Base-by-base conservation (phyloP, 1,140 invertebrate genomes). In the Steinernema feltiae region DNA sequence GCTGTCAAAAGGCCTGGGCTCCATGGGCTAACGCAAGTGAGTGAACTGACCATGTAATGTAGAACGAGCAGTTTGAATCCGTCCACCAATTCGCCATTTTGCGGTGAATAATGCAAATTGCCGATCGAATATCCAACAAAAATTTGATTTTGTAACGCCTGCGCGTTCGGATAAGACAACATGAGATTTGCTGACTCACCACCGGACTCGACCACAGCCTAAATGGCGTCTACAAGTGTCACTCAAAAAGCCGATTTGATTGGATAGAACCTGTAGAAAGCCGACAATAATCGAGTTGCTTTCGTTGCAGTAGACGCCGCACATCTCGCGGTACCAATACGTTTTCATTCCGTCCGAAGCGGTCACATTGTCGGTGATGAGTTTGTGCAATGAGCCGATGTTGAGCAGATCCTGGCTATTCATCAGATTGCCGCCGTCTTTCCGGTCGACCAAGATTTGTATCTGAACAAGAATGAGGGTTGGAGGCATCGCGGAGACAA, bases 261-360 rank as follows among this genome's bases (percentile, higher is more conserved):
- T 70, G 35, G n/a, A 78, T 18, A 35, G 69, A 17, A 84, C 82
- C 79, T 85, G 83, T 1, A 83, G 48, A 31, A 83, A 81, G 12
- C 82, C 83, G 30, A 83, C 32, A 1, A 85, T 76, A 7, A 80
- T 73, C 17, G 76, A 82, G 75, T 84, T 84, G 27, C 82, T 84
- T n/a, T 84, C 82, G 72, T 85, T 85, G 69, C 83, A 85, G 48
- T 84, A 84, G 17, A 83, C 70, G 32, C 83, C 82, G 75, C 83
- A 84, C 18, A 84, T 48, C 27, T 84, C 78, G 24, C 74, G 70
- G 73, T 84, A 84, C 12, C 46, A 18, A 21, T 75, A 83, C 0
- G 32, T 29, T 15, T 32, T 30, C 30, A 71, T 21, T 12, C 82
- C 78, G 48, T 79, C 74, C 15, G 48, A 79, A 31, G 72, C 74